Evolutionary conservation across 1,140 invertebrate genomes (phyloP).

Genomic region (Pogonomyrmex californicus): DNA sequence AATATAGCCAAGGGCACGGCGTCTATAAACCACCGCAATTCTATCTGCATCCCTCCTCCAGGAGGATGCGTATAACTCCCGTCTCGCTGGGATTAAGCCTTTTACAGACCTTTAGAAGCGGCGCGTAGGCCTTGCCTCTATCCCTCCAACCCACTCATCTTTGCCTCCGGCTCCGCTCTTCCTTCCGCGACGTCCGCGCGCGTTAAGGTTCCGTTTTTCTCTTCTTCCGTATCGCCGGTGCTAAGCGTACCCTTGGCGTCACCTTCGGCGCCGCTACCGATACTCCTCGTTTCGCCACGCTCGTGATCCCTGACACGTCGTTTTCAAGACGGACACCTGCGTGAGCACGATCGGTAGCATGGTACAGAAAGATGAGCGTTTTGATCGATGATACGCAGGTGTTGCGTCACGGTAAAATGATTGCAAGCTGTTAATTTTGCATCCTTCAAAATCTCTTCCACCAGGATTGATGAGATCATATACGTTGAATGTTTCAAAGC

Average conservation of each 20-base stretch:
- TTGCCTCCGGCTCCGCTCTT: constrained; percentile 36
- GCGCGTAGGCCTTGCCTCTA: constrained; percentile 21
- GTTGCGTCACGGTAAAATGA: neutral
- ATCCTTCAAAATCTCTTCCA: constrained; percentile 21
- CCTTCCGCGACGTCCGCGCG: neutral
- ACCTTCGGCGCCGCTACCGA: constrained; percentile 37
- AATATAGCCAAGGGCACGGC: constrained; percentile 77
- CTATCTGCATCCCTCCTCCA: constrained; percentile 76
- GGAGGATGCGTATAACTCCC: constrained; percentile 71
- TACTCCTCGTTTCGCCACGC: neutral
- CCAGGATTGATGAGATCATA: constrained; percentile 21
- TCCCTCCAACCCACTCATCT: constrained; percentile 14
- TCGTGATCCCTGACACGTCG: neutral
- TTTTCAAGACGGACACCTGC: constrained; percentile 23
- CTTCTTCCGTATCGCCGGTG: neutral
- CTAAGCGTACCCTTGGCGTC: constrained; percentile 42
- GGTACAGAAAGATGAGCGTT: neutral
- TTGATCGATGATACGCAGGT: constrained; percentile 33
- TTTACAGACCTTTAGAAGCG: constrained; percentile 74
- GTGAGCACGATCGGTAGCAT: constrained; percentile 19
- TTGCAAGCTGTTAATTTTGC: constrained; percentile 40
- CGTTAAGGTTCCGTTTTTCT: constrained; percentile 23
- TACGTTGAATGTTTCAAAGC: constrained; percentile 1
- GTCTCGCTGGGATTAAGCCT: constrained; percentile 78
- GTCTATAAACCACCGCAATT: constrained; percentile 81